Evolutionary conservation across 2,888 invertebrate species (phyloP), one percentile per base, ranked within the genome.

Genomic region (Dasypogon diadema): DNA sequence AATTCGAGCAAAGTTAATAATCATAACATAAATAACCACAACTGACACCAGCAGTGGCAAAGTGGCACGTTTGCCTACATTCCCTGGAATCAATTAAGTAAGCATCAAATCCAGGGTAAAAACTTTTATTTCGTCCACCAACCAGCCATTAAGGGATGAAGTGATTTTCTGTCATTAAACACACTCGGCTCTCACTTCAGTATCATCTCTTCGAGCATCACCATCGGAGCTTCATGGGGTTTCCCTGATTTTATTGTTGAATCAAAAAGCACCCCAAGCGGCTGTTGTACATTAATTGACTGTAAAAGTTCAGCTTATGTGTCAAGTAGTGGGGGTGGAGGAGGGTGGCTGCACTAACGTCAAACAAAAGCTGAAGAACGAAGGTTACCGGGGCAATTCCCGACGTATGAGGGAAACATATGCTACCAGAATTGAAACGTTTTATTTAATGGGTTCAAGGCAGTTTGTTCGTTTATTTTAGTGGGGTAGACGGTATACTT

Each of bases 281-380:
- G 21, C 63, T 63, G 63, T 37, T 63, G 63, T 63, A 63, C 63
- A 63, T 63, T 63, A 63, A 63, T 63, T 63, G 63, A 63, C 63
- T 63, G 63, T 42, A 63, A 37, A 42, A 37, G 63, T 63, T 63
- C 16, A 58, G 30, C 58, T 58, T 58, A 58, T 30, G 58, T 58
- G 58, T 4, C 26, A 30, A 30, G 30, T 14, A 58, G n/a, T n/a
- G 6, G n/a, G 16, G 16, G 16, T 10, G 24, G 12, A 48, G 12
- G 12, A 12, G n/a, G n/a, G n/a, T n/a, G n/a, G n/a, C n/a, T 12
- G n/a, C n/a, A 48, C 48, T 4, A 12, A 48, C n/a, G 12, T 4
- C 8, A 12, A 48, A 14, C 16, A 48, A 16, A 14, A 16, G 4
- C 4, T 4, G 8, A 14, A 14, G 14, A 48, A 12, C 5, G 16